Evolutionary conservation across 2,888 invertebrate species (phyloP).

Genomic region (Esperia sulphurella): DNA sequence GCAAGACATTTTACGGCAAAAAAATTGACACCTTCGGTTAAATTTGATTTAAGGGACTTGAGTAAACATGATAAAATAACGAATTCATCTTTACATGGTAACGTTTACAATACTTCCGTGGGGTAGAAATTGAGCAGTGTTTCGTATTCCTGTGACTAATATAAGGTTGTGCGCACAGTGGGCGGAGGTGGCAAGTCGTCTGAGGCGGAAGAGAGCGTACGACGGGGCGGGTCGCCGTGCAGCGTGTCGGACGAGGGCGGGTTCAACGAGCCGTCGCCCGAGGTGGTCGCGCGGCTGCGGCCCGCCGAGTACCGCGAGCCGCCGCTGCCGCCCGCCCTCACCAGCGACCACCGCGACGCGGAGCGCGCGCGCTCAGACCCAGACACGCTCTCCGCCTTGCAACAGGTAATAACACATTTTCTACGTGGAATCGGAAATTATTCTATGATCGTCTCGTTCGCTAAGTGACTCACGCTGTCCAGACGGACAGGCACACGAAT

Average conservation of each 20-base stretch:
- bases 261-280: slow-evolving; percentile 85
- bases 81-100: too few species aligned
- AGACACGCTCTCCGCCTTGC: slow-evolving; percentile 68
- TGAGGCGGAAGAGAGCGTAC: slow-evolving; percentile 65
- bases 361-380: slow-evolving; percentile 67
- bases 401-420: slow-evolving; percentile 46
- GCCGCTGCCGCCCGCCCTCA: slow-evolving; percentile 44
- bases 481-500: too few species aligned
- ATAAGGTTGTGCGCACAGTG: slow-evolving; percentile 40
- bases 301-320: slow-evolving; percentile 68
- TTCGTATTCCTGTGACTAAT: not conserved
- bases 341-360: slow-evolving; percentile 52
- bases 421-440: not conserved
- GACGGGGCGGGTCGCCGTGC: slow-evolving; percentile 71
- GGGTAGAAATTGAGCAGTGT: too few species aligned
- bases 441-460: not conserved
- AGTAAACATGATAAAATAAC: too few species aligned
- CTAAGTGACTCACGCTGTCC: too few species aligned
- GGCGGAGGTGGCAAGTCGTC: slow-evolving; percentile 71
- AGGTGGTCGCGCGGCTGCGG: slow-evolving; percentile 81
- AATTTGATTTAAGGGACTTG: too few species aligned
- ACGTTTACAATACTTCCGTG: too few species aligned
- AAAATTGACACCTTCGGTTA: too few species aligned
- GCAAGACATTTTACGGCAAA: too few species aligned
- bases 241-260: slow-evolving; percentile 84